Evolutionary conservation across 2,888 invertebrate species (phyloP).

Genomic region (Erebia palarica): DNA sequence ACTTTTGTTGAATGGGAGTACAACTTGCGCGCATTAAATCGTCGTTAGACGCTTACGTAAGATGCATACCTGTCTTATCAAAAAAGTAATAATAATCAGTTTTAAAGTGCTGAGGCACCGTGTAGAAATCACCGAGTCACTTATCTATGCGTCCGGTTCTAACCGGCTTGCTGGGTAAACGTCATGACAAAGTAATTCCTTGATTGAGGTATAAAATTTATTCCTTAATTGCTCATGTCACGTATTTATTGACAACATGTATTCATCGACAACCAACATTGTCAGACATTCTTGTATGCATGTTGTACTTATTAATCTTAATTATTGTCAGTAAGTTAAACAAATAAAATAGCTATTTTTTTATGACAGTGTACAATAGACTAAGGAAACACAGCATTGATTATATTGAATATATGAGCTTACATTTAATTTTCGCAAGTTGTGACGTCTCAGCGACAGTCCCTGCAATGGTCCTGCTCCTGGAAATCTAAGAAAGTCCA

Average conservation of each 20-base stretch:
- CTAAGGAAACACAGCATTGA: not conserved
- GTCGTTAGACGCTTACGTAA: conserved; percentile 27
- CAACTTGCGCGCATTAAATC: conserved; percentile 26
- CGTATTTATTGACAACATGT: conserved; percentile 16
- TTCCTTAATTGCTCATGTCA: conserved; percentile 30
- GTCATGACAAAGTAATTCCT: conserved; percentile 39
- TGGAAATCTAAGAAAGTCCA: too few species aligned
- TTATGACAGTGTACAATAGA: not conserved
- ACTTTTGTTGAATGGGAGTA: not conserved
- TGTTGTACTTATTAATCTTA: not conserved
- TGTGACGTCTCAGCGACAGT: too few species aligned
- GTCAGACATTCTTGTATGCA: too few species aligned
- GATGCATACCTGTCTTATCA: conserved; percentile 31
- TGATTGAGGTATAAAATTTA: conserved; percentile 32
- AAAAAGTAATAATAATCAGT: conserved; percentile 22
- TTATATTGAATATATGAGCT: too few species aligned
- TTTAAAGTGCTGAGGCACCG: conserved; percentile 33
- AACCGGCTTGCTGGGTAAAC: conserved; percentile 43
- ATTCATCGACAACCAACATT: too few species aligned
- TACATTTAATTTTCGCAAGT: too few species aligned
- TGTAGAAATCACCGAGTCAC: conserved; percentile 34
- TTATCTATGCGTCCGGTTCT: conserved; percentile 42
- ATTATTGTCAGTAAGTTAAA: not conserved
- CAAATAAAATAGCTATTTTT: not conserved
- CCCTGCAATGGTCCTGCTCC: too few species aligned